These are phyloP conservation scores for Enteromius unitaeniatus DNA, from an alignment of 2,797 vertebrate species.

Conservation along the genomic window DNA sequence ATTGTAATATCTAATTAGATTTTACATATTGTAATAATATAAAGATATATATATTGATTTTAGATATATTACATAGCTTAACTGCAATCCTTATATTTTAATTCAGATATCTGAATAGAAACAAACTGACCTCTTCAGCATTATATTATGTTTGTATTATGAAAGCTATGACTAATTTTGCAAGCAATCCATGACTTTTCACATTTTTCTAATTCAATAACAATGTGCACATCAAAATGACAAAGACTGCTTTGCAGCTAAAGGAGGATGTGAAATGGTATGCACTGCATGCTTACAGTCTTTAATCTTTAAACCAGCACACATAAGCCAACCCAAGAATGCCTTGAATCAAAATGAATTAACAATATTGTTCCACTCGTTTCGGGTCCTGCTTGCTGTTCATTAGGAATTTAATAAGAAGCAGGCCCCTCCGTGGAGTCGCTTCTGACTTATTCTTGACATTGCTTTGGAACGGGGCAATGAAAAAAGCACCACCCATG, in stretches of 20 bases:
- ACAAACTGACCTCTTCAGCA: neutral
- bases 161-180: slow-evolving; percentile 12
- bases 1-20: too few species aligned
- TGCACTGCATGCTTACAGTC: slow-evolving; percentile 30
- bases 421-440: slow-evolving; percentile 46
- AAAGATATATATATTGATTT: neutral
- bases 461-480: slow-evolving; percentile 52
- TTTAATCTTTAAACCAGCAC: slow-evolving; percentile 32
- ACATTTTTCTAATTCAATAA: neutral
- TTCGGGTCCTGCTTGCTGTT: slow-evolving; percentile 59
- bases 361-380: slow-evolving; percentile 57
- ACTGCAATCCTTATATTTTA: neutral
- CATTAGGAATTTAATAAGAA: slow-evolving; percentile 60
- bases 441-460: slow-evolving; percentile 47
- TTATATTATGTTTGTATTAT: neutral
- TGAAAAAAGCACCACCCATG: slow-evolving; percentile 55
- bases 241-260: neutral
- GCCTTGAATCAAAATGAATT: slow-evolving; percentile 45
- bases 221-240: neutral
- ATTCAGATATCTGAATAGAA: neutral
- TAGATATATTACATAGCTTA: neutral
- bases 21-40: too few species aligned
- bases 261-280: slow-evolving; percentile 3
- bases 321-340: slow-evolving; percentile 22
- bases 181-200: neutral